Evolutionary conservation across 23 tunicate genomes (phyloP).

Genomic region (Botrylloides violaceus): DNA sequence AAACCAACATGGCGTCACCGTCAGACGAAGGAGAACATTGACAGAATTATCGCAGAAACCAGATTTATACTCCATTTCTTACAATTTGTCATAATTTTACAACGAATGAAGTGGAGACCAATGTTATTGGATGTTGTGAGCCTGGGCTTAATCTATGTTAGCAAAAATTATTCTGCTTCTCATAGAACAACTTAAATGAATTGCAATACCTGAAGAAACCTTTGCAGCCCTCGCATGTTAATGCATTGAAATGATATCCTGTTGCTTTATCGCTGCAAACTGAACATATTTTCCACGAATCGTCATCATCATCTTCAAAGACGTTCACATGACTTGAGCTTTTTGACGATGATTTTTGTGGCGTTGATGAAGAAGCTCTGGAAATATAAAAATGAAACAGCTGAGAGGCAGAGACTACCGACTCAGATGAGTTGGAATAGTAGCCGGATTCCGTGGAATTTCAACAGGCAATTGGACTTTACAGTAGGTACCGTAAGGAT

Average conservation of each 20-base stretch:
- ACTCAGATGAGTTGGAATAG: too few relatives aligned
- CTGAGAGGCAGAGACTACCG: too few relatives aligned
- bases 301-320: conserved; percentile 77
- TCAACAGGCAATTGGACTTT: too few relatives aligned
- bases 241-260: conserved; percentile 93
- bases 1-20: too few relatives aligned
- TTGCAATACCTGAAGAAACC: conserved; percentile 77
- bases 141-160: too few relatives aligned
- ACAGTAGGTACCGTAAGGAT: too few relatives aligned
- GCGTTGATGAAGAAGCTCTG: not conserved
- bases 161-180: not conserved
- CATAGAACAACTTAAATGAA: not conserved
- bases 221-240: conserved; percentile 95
- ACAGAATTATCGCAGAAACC: too few relatives aligned
- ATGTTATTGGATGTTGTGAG: not conserved
- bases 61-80: too few relatives aligned
- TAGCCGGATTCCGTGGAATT: too few relatives aligned
- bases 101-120: not conserved
- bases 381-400: not conserved
- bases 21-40: too few relatives aligned
- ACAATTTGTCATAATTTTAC: not conserved
- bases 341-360: conserved; percentile 2
- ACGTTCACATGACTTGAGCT: not conserved
- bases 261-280: conserved; percentile 94
- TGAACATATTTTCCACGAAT: conserved; percentile 91